Evolutionary conservation across 2,113 vertebrate genomes (phyloP).

Genomic region (Xerus inauris): DNA sequence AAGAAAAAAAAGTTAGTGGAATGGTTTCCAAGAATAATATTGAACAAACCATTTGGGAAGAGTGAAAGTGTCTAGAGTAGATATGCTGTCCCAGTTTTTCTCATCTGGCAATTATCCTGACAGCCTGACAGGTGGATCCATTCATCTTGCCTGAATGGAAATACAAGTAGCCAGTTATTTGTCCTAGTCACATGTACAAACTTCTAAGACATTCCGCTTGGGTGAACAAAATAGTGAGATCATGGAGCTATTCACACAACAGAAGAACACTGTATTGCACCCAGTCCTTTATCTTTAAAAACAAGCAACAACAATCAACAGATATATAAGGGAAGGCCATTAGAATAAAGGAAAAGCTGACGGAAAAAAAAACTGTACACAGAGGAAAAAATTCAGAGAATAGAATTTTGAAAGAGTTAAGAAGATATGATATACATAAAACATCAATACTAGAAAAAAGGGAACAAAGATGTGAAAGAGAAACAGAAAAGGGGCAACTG

Average conservation of each 20-base stretch:
- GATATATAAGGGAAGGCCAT: not conserved
- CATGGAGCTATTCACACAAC: not conserved
- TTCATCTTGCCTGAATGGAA: slow-evolving; percentile 2
- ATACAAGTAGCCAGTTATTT: not conserved
- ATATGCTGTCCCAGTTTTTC: not conserved
- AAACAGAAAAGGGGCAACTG: not conserved
- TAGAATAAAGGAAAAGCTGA: slow-evolving; percentile 6
- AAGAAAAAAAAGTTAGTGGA: not conserved
- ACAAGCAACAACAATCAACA: not conserved
- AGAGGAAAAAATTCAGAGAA: not conserved
- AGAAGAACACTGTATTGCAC: not conserved
- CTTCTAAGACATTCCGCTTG: not conserved
- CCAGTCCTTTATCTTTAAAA: not conserved
- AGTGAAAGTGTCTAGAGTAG: not conserved
- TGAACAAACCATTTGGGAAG: not conserved
- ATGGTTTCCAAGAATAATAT: not conserved
- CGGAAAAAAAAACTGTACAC: not conserved
- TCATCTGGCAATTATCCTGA: not conserved
- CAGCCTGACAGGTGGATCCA: not conserved
- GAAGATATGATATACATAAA: not conserved
- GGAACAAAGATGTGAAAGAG: not conserved
- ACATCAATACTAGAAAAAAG: not conserved
- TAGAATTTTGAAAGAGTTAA: not conserved
- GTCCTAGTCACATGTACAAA: not conserved
- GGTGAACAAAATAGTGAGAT: not conserved